Percentiles rank a stretch among this genome's conserved stretches.
phyloP scores from a whole-genome alignment of 2,888 invertebrate species.

The Candidula unifasciata region DNA sequence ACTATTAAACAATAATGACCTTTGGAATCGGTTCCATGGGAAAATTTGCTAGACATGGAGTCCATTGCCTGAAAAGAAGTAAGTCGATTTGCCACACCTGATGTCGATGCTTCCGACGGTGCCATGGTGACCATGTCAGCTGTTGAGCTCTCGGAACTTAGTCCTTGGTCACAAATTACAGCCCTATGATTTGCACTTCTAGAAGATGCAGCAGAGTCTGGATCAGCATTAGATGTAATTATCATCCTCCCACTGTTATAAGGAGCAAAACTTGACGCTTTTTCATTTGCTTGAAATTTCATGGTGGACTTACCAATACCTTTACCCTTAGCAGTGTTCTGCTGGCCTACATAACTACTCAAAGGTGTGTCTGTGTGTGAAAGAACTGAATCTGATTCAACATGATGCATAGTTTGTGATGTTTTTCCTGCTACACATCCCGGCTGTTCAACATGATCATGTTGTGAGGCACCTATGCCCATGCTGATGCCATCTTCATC shows the following conservation, averaged over 20 bases:
- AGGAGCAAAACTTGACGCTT: slow-evolving; percentile 21
- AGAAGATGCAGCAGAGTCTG: not conserved
- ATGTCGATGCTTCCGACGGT: not conserved
- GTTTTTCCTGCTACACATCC: not conserved
- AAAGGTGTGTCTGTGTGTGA: not conserved
- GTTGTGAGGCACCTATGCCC: not conserved
- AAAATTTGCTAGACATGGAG: not conserved
- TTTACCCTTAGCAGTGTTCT: slow-evolving; percentile 10
- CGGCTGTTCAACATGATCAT: not conserved
- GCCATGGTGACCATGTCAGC: not conserved
- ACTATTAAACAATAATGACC: not conserved
- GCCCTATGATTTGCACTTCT: not conserved
- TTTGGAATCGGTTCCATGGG: not conserved
- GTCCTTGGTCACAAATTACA: not conserved
- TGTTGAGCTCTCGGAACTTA: not conserved
- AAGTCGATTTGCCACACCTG: not conserved
- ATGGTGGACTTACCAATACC: slow-evolving; percentile 37
- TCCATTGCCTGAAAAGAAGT: not conserved
- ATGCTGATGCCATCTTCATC: not conserved
- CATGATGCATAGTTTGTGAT: not conserved
- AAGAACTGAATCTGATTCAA: not conserved
- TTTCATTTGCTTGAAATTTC: slow-evolving; percentile 2
- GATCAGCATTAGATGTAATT: slow-evolving; percentile 6
- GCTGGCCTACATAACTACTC: not conserved
- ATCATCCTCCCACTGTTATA: slow-evolving; percentile 50